Evolutionary conservation across 2,888 invertebrate species (phyloP).

Genomic region (Apeira syringaria): DNA sequence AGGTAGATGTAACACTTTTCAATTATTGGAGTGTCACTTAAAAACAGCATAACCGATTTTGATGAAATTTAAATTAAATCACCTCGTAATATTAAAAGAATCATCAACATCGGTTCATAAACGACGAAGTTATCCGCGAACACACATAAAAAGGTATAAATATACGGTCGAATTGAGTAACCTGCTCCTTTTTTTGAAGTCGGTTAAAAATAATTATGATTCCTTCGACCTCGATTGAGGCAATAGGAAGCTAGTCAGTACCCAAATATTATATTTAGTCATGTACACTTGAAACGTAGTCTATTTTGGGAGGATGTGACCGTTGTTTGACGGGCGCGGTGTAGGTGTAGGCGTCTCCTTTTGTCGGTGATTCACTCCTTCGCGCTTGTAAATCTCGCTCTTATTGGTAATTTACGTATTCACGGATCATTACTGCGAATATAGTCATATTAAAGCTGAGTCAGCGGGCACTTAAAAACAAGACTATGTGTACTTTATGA

Average conservation of each 20-base stretch:
- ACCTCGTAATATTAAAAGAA: too few species aligned
- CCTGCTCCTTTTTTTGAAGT: too few species aligned
- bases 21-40: too few species aligned
- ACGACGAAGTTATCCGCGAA: too few species aligned
- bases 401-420: slow-evolving; percentile 2
- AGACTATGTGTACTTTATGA: too few species aligned
- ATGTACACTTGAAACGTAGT: slow-evolving; percentile 25
- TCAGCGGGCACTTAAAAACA: not conserved
- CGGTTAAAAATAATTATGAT: not conserved
- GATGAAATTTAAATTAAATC: too few species aligned
- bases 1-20: too few species aligned
- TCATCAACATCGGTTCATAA: too few species aligned
- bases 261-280: slow-evolving; percentile 20
- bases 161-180: too few species aligned
- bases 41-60: too few species aligned
- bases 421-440: slow-evolving; percentile 5
- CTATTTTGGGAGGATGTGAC: slow-evolving; percentile 28
- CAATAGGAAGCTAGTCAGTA: slow-evolving; percentile 4
- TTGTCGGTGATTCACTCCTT: slow-evolving; percentile 46
- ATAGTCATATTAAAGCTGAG: slow-evolving; percentile 5
- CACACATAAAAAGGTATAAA: too few species aligned
- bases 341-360: slow-evolving; percentile 31
- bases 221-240: not conserved
- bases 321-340: slow-evolving; percentile 26
- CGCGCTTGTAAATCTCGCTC: slow-evolving; percentile 20